phyloP scores from a whole-genome alignment of 1,140 invertebrate genomes.

The Nasonia giraulti region DNA sequence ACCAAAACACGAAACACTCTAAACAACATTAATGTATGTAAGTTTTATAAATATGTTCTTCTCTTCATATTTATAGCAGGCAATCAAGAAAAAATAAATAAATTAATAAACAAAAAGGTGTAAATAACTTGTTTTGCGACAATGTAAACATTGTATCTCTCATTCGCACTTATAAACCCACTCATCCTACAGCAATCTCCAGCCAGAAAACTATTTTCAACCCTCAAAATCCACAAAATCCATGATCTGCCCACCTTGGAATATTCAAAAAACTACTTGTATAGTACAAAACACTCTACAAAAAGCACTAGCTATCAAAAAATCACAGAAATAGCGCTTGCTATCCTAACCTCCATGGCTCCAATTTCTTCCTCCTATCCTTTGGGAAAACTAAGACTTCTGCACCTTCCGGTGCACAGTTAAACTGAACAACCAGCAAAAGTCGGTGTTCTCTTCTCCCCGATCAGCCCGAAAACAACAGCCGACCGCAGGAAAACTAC shows the following conservation, averaged over 20 bases:
- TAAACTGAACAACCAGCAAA: not conserved
- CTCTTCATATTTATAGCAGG: too few species aligned
- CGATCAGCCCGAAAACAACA: not conserved
- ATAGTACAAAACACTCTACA: not conserved
- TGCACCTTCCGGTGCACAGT: not conserved
- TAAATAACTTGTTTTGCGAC: not conserved
- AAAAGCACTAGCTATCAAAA: not conserved
- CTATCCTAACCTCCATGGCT: constrained; percentile 40
- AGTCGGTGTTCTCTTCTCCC: not conserved
- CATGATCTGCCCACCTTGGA: not conserved
- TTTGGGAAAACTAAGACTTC: not conserved
- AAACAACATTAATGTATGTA: too few species aligned
- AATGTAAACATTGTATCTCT: not conserved
- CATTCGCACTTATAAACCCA: not conserved
- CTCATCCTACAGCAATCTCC: not conserved
- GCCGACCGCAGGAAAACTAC: not conserved
- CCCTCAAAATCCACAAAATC: not conserved
- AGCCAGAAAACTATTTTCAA: not conserved
- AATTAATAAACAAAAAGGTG: too few species aligned
- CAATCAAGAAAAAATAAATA: too few species aligned
- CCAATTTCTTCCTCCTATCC: not conserved
- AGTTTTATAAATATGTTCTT: too few species aligned
- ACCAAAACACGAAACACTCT: too few species aligned
- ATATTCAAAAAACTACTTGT: not conserved
- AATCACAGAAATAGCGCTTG: constrained; percentile 25